Conservation (phyloP, 2,888 invertebrate species). For the Ptychoptera contaminata region DNA sequence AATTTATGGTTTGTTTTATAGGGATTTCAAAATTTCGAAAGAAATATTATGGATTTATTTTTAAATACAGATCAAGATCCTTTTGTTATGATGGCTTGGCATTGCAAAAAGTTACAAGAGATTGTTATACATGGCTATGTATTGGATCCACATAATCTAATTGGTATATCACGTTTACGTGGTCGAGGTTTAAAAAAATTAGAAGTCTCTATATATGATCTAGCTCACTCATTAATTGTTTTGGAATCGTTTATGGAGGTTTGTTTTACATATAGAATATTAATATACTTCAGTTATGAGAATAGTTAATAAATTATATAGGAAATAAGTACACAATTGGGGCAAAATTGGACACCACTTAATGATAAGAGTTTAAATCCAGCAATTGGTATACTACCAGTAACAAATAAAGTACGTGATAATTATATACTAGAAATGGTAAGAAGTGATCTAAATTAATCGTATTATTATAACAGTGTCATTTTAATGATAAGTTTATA, state of each 20-base stretch:
- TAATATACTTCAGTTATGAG: too few relatives aligned
- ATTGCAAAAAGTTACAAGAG: conserved; percentile 35
- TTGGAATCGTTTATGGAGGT: neutral
- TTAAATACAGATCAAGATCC: conserved; percentile 30
- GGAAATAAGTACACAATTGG: conserved; percentile 27
- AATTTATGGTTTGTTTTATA: conserved; percentile 7
- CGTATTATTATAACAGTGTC: too few relatives aligned
- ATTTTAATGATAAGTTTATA: conserved; percentile 10
- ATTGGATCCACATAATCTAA: conserved; percentile 28
- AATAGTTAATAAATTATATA: conserved; percentile 19
- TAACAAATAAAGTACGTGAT: conserved; percentile 24
- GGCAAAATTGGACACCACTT: conserved; percentile 25
- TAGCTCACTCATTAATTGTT: conserved; percentile 16
- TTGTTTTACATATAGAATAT: too few relatives aligned
- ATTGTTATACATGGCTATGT: conserved; percentile 36
- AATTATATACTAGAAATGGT: conserved; percentile 27
- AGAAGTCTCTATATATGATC: conserved; percentile 28
- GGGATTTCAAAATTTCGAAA: conserved; percentile 21
- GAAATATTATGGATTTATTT: conserved; percentile 22
- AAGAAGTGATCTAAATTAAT: conserved; percentile 18
- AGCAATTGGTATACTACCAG: conserved; percentile 21
- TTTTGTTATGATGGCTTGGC: conserved; percentile 45
- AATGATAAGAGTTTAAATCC: conserved; percentile 22
- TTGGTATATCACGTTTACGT: conserved; percentile 27
- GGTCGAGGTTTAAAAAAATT: conserved; percentile 24